These are phyloP conservation scores for Asobara japonica DNA, from an alignment of 1,140 invertebrate genomes.

Conservation along the genomic window DNA sequence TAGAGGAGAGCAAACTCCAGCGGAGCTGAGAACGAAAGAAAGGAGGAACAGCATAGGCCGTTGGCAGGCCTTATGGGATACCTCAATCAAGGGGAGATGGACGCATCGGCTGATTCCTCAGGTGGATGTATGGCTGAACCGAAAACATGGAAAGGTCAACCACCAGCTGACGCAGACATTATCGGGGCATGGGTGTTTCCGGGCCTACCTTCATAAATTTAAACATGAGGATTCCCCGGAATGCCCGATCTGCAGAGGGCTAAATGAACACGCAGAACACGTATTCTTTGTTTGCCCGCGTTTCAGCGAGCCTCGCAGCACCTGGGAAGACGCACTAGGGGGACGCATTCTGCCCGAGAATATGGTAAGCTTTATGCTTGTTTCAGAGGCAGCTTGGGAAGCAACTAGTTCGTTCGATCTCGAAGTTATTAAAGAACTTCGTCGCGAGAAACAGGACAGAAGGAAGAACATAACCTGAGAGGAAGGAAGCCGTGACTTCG, in stretches of 20 bases:
- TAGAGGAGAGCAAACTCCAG: neutral
- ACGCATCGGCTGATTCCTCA: constrained; percentile 32
- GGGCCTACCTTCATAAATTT: constrained; percentile 45
- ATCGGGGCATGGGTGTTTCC: constrained; percentile 51
- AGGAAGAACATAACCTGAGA: no score
- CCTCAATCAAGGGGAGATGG: constrained; percentile 5
- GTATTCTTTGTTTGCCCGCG: no score
- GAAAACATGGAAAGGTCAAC: constrained; percentile 38
- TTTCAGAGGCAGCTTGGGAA: no score
- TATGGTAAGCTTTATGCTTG: no score
- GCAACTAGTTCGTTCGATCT: no score
- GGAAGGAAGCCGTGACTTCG: no score
- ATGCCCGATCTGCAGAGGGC: constrained; percentile 33
- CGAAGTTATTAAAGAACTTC: no score
- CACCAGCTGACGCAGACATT: constrained; percentile 40
- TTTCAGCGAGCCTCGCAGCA: no score
- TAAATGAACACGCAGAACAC: constrained; percentile 18
- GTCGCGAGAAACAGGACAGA: no score
- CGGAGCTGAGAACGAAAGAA: constrained; percentile 22
- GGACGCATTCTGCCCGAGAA: no score
- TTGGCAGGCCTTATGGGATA: constrained; percentile 18
- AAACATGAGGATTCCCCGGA: constrained; percentile 41
- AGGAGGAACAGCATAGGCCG: constrained; percentile 17
- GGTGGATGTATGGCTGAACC: constrained; percentile 35
- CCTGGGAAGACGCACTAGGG: no score